A percentile compares a stretch with the other conserved stretches of the same genome.
These are phyloP conservation scores for Macroramphosus scolopax DNA, from an alignment of 2,797 vertebrate species.

Conservation along the genomic window DNA sequence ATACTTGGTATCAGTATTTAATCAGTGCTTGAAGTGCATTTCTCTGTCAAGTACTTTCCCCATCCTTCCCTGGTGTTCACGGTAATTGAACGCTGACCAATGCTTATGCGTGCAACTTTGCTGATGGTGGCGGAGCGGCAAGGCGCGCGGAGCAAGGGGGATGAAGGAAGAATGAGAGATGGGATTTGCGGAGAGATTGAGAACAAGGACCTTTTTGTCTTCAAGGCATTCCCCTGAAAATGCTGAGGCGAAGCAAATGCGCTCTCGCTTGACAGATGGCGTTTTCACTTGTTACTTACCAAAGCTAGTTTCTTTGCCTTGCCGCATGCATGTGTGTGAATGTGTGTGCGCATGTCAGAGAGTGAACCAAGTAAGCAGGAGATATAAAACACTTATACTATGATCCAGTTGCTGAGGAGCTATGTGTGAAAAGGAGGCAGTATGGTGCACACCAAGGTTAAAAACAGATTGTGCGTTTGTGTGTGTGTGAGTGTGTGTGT, in stretches of 20 bases:
- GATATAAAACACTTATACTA: constrained; percentile 54
- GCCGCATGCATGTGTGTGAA: constrained; percentile 24
- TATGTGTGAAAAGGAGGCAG: constrained; percentile 13
- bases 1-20: constrained; percentile 77
- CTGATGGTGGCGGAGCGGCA: constrained; percentile 77
- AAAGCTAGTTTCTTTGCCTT: constrained; percentile 73
- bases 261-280: constrained; percentile 79
- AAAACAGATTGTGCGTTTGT: no score
- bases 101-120: constrained; percentile 81
- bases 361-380: constrained; percentile 27
- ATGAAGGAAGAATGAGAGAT: constrained; percentile 79
- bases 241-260: constrained; percentile 80
- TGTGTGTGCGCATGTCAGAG: constrained; percentile 16
- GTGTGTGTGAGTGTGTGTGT: no score
- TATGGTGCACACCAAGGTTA: constrained; percentile 22
- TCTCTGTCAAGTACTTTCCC: constrained; percentile 77
- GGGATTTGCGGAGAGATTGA: constrained; percentile 77
- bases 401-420: constrained; percentile 35
- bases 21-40: constrained; percentile 80
- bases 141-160: constrained; percentile 69
- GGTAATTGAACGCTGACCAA: constrained; percentile 80
- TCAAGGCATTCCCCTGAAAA: constrained; percentile 79
- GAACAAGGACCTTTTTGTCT: constrained; percentile 82
- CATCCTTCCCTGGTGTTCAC: constrained; percentile 73
- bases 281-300: constrained; percentile 82